Conservation (phyloP, 2,888 invertebrate genomes). For the Molanna angustata region DNA sequence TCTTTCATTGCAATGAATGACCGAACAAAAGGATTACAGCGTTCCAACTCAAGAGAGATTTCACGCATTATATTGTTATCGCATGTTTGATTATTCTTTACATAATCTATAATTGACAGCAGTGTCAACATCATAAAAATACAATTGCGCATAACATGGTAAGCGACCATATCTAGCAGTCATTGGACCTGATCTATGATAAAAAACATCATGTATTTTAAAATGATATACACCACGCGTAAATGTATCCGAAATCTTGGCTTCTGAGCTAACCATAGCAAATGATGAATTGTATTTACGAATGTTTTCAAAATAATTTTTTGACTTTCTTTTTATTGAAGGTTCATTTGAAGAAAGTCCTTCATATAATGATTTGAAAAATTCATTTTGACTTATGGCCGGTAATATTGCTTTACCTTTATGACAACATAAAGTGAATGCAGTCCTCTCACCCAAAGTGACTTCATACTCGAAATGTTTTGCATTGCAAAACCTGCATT, state of each 20-base stretch:
- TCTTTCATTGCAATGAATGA: conserved; percentile 26
- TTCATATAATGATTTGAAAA: neutral
- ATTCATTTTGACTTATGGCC: neutral
- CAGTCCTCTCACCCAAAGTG: conserved; percentile 15
- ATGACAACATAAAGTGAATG: neutral
- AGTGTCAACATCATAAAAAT: conserved; percentile 27
- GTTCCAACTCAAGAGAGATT: conserved; percentile 17
- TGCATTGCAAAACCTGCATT: conserved; percentile 2
- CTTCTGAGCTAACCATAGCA: conserved; percentile 15
- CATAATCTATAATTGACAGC: neutral
- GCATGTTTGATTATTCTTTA: neutral
- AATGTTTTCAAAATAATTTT: neutral
- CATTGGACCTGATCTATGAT: conserved; percentile 22
- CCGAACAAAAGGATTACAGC: conserved; percentile 16
- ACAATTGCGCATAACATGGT: conserved; percentile 25
- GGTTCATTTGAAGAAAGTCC: neutral
- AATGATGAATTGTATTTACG: conserved; percentile 13
- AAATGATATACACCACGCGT: neutral
- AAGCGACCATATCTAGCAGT: conserved; percentile 6
- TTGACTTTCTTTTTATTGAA: neutral
- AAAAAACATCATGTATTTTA: conserved; percentile 14
- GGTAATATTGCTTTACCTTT: neutral
- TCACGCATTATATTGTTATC: neutral
- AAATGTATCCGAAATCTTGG: neutral
- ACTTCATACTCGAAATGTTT: conserved; percentile 24